Evolutionary conservation across 2,888 invertebrate genomes (phyloP).

Genomic region (Microplitis deprimator): DNA sequence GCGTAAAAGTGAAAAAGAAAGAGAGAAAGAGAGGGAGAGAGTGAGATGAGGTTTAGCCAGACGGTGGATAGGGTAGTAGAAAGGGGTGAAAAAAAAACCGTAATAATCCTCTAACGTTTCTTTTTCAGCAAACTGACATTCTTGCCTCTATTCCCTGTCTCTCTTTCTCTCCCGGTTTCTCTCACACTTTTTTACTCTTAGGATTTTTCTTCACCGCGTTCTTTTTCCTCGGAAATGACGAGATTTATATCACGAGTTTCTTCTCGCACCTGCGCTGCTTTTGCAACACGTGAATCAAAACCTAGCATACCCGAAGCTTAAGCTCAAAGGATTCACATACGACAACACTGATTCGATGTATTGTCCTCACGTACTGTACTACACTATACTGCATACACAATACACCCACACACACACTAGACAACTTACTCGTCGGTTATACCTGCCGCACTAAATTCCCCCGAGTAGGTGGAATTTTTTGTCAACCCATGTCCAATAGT

Average conservation of each 20-base stretch:
- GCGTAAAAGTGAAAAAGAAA: constrained; percentile 30
- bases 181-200: constrained; percentile 44
- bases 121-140: constrained; percentile 48
- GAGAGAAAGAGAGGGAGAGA: constrained; percentile 42
- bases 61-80: constrained; percentile 40
- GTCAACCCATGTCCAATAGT: constrained; percentile 17
- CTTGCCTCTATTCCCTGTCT: constrained; percentile 42
- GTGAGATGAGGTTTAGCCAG: constrained; percentile 31
- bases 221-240: constrained; percentile 50
- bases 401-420: constrained; percentile 30
- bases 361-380: constrained; percentile 49
- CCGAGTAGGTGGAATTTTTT: constrained; percentile 53
- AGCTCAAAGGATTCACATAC: constrained; percentile 16
- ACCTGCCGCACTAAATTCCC: constrained; percentile 33
- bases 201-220: constrained; percentile 31
- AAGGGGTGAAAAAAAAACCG: constrained; percentile 45
- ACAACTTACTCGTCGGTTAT: constrained; percentile 18
- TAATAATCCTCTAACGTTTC: constrained; percentile 57
- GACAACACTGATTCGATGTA: constrained; percentile 39
- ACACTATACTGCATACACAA: neutral
- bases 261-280: constrained; percentile 60
- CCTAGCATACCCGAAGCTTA: constrained; percentile 3
- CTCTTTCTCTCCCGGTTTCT: constrained; percentile 15
- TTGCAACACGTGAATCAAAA: constrained; percentile 28
- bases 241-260: constrained; percentile 65